Conservation (phyloP, 1,140 invertebrate species). For the Drepana arcuata region DNA sequence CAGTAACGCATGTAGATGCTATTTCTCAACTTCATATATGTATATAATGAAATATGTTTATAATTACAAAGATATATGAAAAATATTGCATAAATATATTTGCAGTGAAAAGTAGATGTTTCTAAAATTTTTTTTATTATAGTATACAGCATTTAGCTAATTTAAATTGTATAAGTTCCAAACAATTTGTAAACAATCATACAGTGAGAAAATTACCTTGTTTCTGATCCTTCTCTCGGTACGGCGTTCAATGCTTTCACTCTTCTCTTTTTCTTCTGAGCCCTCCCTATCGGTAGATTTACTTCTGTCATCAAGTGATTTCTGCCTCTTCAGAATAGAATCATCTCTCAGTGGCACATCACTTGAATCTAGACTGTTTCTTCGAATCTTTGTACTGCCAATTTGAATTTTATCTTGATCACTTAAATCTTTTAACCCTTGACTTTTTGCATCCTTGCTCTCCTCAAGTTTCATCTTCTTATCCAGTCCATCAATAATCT, state of each 20-base stretch:
- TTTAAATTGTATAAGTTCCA: too few species aligned
- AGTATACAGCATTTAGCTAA: too few species aligned
- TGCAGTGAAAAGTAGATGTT: too few species aligned
- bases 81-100: too few species aligned
- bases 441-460: conserved; percentile 12
- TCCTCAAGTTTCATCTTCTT: conserved; percentile 45
- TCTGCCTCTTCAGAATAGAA: conserved; percentile 66
- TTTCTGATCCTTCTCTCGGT: conserved; percentile 78
- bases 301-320: conserved; percentile 72
- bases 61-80: too few species aligned
- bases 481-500: conserved; percentile 62
- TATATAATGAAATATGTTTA: too few species aligned
- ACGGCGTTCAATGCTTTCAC: conserved; percentile 73
- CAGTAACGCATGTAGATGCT: too few species aligned
- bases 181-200: too few species aligned
- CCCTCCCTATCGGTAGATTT: conserved; percentile 64
- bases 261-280: conserved; percentile 72
- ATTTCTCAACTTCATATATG: too few species aligned
- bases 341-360: conserved; percentile 63
- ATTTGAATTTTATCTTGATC: conserved; percentile 17
- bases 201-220: conserved; percentile 74
- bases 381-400: conserved; percentile 45
- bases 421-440: conserved; percentile 20
- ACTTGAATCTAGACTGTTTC: conserved; percentile 73
- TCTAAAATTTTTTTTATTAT: too few species aligned